These are phyloP conservation scores for Hucho hucho DNA, from an alignment of 2,113 vertebrate genomes.

Conservation along the genomic window DNA sequence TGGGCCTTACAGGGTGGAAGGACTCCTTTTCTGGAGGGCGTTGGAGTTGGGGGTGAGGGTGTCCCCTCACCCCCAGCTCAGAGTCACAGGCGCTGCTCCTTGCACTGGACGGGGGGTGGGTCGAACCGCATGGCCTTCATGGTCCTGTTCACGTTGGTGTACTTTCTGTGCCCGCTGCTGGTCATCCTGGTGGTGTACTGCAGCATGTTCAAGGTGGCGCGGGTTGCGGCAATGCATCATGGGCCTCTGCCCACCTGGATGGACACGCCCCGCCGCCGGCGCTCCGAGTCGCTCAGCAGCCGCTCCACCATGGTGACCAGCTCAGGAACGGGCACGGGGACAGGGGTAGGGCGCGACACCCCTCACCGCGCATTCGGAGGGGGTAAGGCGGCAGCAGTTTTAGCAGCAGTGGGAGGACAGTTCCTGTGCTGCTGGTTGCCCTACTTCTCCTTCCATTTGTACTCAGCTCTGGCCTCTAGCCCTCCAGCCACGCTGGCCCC, in stretches of 20 bases:
- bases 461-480: constrained; percentile 81
- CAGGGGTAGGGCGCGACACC: constrained; percentile 75
- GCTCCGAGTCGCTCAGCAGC: constrained; percentile 92
- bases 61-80: constrained; percentile 48
- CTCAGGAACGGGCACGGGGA: constrained; percentile 74
- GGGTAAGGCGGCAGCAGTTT: constrained; percentile 89
- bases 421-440: constrained; percentile 97
- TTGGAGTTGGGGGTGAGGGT: constrained; percentile 44
- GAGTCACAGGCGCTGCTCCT: constrained; percentile 81
- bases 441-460: constrained; percentile 96
- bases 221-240: constrained; percentile 93
- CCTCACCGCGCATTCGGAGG: constrained; percentile 90
- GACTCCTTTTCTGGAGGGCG: constrained; percentile 57
- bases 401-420: constrained; percentile 91
- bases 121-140: constrained; percentile 90
- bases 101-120: constrained; percentile 87
- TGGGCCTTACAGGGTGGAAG: constrained; percentile 80
- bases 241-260: constrained; percentile 93
- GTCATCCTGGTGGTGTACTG: constrained; percentile 96
- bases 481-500: constrained; percentile 79
- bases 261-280: constrained; percentile 86
- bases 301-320: constrained; percentile 94
- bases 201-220: constrained; percentile 97
- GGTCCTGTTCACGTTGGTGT: constrained; percentile 88
- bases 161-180: constrained; percentile 90